phyloP scores from a whole-genome alignment of 2,113 vertebrate species.

The Dipodomys ordii region DNA sequence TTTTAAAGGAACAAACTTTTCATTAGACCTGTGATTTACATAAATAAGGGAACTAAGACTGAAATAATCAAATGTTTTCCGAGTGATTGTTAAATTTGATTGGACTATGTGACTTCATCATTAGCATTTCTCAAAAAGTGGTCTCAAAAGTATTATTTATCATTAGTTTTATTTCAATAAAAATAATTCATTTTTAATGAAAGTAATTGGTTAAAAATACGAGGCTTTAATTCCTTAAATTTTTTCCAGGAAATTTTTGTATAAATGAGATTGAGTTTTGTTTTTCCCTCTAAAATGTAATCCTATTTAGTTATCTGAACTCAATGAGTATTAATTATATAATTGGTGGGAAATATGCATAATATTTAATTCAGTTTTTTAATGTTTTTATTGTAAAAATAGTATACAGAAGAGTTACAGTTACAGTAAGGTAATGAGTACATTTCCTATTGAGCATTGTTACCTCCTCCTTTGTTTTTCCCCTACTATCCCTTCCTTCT shows the following conservation, averaged over 20 bases:
- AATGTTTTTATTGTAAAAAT: not conserved
- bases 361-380: not conserved
- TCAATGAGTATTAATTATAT: not conserved
- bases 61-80: too few species aligned
- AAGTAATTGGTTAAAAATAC: not conserved
- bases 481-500: too few species aligned
- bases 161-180: not conserved
- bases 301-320: not conserved
- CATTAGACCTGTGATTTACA: not conserved
- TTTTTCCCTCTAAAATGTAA: constrained; percentile 12
- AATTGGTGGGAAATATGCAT: not conserved
- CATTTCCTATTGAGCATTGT: too few species aligned
- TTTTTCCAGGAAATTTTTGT: not conserved
- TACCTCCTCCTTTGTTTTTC: too few species aligned
- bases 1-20: not conserved
- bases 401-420: not conserved
- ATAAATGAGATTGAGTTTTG: not conserved
- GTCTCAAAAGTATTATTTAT: not conserved
- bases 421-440: too few species aligned
- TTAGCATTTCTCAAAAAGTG: not conserved
- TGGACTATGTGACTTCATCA: not conserved
- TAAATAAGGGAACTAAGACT: not conserved
- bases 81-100: not conserved
- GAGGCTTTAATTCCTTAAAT: not conserved
- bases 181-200: not conserved